These are phyloP conservation scores for Erpornis zantholeuca DNA, from an alignment of 2,113 vertebrate genomes.

Conservation along the genomic window DNA sequence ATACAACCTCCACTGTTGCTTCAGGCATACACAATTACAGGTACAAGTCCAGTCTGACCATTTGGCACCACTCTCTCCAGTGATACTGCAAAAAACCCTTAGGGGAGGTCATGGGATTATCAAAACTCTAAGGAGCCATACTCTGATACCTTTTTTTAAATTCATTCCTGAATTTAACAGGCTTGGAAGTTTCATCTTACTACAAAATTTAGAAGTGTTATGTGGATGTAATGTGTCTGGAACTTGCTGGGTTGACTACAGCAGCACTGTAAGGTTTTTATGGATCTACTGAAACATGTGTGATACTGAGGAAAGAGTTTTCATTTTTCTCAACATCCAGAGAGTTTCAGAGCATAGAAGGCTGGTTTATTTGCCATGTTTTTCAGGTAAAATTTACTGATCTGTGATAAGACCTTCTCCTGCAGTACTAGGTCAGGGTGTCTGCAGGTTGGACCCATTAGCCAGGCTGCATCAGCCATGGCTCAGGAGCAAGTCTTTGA, in stretches of 20 bases:
- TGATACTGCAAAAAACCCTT: not conserved
- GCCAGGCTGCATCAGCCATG: not conserved
- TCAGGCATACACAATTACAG: not conserved
- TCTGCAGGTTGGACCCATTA: not conserved
- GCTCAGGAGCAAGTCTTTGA: not conserved
- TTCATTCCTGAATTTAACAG: not conserved
- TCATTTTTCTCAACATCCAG: not conserved
- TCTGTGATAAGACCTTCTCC: not conserved
- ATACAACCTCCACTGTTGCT: not conserved
- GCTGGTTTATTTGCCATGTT: not conserved
- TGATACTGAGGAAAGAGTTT: not conserved
- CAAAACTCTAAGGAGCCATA: not conserved
- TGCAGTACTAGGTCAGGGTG: not conserved
- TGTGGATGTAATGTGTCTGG: not conserved
- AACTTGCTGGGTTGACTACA: not conserved
- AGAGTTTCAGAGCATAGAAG: not conserved
- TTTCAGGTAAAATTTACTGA: not conserved
- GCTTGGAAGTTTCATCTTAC: not conserved
- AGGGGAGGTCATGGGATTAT: not conserved
- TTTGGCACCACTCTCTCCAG: not conserved
- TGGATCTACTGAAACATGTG: not conserved
- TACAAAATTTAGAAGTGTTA: not conserved
- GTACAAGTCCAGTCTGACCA: not conserved
- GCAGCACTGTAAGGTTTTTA: not conserved
- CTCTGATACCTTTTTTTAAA: not conserved